Base-by-base conservation (phyloP, 2,888 invertebrate genomes). In the Hypomecis punctinalis region DNA sequence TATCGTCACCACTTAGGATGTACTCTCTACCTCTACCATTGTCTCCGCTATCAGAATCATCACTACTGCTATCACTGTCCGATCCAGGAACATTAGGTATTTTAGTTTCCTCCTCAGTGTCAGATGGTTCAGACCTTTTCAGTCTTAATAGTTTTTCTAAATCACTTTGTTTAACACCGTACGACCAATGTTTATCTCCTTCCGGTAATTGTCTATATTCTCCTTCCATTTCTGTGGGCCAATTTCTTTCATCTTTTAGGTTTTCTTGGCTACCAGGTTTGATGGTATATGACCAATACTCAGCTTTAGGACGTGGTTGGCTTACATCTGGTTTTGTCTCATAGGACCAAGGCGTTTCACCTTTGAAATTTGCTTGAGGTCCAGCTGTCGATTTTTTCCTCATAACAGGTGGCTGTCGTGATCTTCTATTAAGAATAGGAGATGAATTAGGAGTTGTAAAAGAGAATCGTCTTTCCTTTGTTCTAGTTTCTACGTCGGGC, bases 291-390 rank as follows among this genome's bases (percentile, higher is more conserved):
- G 65, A 48, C 65, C 65, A 66, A 56, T 61, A 66, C 39, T 66
- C 65, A 13, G 53, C 65, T 42, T 42, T 53, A 2, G 65, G 65
- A 3, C 61, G 61, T 45, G 39, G n/a, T 45, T 52, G 53, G 10
- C 8, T 57, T 9, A 53, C 57, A 39, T 57, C 57, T 39, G 47
- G 3, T 53, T 57, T 57, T 10, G 40, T 55, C 47, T 66, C 93
- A 65, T 93, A 93, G 5, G 93, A 91, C 93, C 93, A 93, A 80
- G 87, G 90, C 4, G 87, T 83, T 77, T 93, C 91, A 61, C 84
- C 88, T 67, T 66, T 73, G 9, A 75, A 70, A 63, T 84, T 83
- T 23, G 79, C 83, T 76, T 86, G 85, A 70, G 78, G 82, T 54
- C 82, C 80, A 59, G 83, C 85, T 37, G 81, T 83, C 2, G 93